Percentiles rank a stretch among this genome's conserved stretches.
These are phyloP conservation scores for Astur gentilis DNA, from an alignment of 2,113 vertebrate species.

Conservation along the genomic window DNA sequence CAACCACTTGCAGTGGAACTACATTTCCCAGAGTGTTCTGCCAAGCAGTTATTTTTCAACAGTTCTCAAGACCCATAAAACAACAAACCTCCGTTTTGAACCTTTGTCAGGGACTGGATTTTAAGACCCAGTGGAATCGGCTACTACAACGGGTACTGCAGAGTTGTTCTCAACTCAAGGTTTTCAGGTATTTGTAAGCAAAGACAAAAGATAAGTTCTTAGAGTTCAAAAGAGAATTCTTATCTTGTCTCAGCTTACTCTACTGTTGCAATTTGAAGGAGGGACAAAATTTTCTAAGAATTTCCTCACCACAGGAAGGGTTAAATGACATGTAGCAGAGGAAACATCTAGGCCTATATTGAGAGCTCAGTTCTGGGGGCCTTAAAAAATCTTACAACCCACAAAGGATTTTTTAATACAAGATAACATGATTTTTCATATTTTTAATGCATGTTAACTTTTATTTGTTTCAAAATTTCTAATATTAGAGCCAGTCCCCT, in stretches of 20 bases:
- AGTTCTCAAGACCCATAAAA: background rate
- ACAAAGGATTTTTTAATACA: background rate
- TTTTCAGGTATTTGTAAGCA: background rate
- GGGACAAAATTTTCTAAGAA: background rate
- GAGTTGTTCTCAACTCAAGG: background rate
- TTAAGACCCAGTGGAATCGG: background rate
- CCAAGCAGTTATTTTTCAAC: background rate
- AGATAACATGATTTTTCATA: background rate
- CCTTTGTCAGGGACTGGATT: background rate
- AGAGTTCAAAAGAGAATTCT: background rate
- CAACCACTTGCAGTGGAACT: background rate
- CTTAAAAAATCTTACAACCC: background rate
- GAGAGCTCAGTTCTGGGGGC: rapidly evolving
- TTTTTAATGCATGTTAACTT: background rate
- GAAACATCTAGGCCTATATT: background rate
- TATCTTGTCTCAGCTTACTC: background rate
- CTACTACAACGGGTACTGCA: background rate
- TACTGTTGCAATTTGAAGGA: background rate
- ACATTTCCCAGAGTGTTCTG: background rate
- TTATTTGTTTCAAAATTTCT: background rate
- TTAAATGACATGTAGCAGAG: background rate
- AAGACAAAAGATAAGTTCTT: background rate
- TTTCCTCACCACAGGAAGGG: background rate
- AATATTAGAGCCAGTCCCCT: background rate
- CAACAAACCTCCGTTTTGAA: background rate